Base-by-base conservation (phyloP, 2,797 vertebrate genomes). In the Pipistrellus kuhlii region DNA sequence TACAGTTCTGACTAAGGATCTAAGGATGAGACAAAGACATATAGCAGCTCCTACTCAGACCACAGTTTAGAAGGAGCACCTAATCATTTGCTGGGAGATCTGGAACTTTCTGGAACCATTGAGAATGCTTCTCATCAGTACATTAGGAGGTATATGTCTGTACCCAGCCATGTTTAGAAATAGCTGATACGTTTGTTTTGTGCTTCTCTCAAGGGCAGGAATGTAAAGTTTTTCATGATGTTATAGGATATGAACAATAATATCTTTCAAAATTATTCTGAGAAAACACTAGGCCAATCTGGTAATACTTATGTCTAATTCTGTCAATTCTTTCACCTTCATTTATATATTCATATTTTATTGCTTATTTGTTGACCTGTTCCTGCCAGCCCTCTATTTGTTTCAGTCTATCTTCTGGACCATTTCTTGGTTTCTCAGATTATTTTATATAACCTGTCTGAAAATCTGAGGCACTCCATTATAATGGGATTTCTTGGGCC, bases 371-470 rank as follows among this genome's bases (percentile, higher is more conserved):
- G 6, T 53, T 6, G 2, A 53, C 44, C 27, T n/a, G 5, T 69
- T 92, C 71, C 35, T 53, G 21, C 17, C 23, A 93, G 30, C 1
- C 2, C 6, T 73, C 51, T 69, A 55, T 78, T 57, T 38, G 10
- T 64, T 69, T 84, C 51, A 30, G 23, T 44, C 62, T 90, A 53
- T 78, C 69, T 94, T 78, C 62, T 89, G 27, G 44, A 17, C 4
- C 53, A 35, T 68, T 90, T 76, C 46, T 90, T 93, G 15, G 8
- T 92, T 92, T 92, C 48, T 90, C 69, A 64, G 35, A 80, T 44
- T 15, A 15, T 57, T 86, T 72, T 17, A 30, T 21, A 15, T 59
- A 32, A 88, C 35, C 9, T 48, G 3, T 85, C 75, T 73, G 62
- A 88, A 85, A 92, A 48, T 73, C 51, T 11, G 10, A 88, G 69